Evolutionary conservation across 1,140 invertebrate species (phyloP).

Genomic region (Polyergus mexicanus): DNA sequence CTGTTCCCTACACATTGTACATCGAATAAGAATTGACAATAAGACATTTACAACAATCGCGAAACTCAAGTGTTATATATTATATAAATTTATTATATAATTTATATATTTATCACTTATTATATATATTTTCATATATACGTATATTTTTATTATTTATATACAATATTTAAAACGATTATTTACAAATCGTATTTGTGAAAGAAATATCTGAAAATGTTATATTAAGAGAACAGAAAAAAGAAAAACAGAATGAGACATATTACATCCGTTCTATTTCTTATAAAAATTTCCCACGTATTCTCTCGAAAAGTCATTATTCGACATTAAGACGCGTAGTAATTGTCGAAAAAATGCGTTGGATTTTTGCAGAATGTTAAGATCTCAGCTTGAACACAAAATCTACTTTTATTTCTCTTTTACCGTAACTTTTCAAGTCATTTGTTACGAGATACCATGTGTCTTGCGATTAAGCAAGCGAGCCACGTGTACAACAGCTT

Average conservation of each 20-base stretch:
- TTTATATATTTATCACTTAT: too few relatives aligned
- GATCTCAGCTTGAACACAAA: neutral
- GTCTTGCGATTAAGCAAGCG: neutral
- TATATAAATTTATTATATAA: too few relatives aligned
- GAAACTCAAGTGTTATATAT: too few relatives aligned
- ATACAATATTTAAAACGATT: neutral
- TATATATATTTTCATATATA: neutral
- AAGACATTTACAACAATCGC: too few relatives aligned
- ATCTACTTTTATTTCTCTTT: neutral
- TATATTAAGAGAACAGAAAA: neutral
- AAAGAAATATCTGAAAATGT: conserved; percentile 10
- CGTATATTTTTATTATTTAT: too few relatives aligned
- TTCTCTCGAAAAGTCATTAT: neutral
- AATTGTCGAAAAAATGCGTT: conserved; percentile 18
- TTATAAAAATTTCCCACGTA: neutral
- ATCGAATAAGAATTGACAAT: too few relatives aligned
- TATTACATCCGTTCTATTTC: neutral
- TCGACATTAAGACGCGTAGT: neutral
- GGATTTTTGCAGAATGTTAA: neutral
- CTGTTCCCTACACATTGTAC: too few relatives aligned
- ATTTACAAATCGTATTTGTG: neutral
- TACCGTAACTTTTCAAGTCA: neutral
- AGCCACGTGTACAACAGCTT: neutral
- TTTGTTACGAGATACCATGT: neutral
- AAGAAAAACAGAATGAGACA: neutral